Percentiles rank a stretch among this genome's conserved stretches.
phyloP scores from a whole-genome alignment of 2,113 vertebrate species.

The Megalops atlanticus region DNA sequence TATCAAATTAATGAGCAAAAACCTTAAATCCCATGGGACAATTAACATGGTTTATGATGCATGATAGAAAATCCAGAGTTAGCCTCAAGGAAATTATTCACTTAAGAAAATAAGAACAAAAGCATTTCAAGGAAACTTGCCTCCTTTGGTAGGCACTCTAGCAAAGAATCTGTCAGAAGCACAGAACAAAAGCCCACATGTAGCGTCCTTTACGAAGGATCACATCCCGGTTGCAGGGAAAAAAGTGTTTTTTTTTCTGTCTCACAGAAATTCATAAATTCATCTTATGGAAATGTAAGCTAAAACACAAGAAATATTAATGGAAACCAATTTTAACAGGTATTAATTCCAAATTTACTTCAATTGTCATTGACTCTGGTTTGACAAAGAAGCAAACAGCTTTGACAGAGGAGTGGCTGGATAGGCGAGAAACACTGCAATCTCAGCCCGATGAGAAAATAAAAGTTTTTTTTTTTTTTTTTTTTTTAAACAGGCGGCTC shows the following conservation, averaged over 20 bases:
- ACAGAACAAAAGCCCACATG: conserved; percentile 48
- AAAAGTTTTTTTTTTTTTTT: conserved; percentile 5
- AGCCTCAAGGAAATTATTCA: conserved; percentile 51
- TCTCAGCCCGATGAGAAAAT: background rate
- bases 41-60: conserved; percentile 66
- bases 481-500: conserved; percentile 46
- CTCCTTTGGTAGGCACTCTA: conserved; percentile 49
- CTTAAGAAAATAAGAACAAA: conserved; percentile 53
- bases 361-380: background rate
- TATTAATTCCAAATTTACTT: background rate
- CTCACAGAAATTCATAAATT: too few relatives aligned
- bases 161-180: conserved; percentile 52
- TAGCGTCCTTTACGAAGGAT: conserved; percentile 38
- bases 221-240: conserved; percentile 55
- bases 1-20: conserved; percentile 62
- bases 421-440: background rate
- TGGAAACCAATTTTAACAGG: background rate
- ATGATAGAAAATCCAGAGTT: conserved; percentile 62
- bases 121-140: conserved; percentile 49
- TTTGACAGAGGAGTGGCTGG: background rate
- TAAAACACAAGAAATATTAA: background rate
- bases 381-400: conserved; percentile 1
- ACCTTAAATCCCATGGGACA: conserved; percentile 61
- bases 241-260: conserved; percentile 45
- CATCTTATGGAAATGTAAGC: conserved; percentile 28